A percentile compares a stretch with the other conserved stretches of the same genome.
These are phyloP conservation scores for Philonicus albiceps DNA, from an alignment of 2,888 invertebrate species.

Conservation along the genomic window DNA sequence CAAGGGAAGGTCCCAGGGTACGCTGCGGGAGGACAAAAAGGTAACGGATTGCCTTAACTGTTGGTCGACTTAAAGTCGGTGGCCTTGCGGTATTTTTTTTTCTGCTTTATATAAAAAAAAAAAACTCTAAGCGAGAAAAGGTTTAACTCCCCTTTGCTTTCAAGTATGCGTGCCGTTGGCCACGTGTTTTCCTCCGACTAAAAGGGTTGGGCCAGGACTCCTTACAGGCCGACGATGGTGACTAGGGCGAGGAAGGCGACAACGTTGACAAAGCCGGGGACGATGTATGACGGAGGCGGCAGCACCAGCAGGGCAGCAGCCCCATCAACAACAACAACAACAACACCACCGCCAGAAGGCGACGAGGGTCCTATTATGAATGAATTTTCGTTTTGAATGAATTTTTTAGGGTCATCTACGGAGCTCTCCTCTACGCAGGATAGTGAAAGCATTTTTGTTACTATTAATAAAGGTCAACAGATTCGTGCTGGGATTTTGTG, in stretches of 20 bases:
- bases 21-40: background rate
- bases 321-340: background rate
- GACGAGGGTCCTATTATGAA: constrained; percentile 17
- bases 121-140: constrained; percentile 2
- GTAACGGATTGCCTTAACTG: background rate
- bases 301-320: background rate
- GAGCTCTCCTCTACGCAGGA: constrained; percentile 11
- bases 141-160: constrained; percentile 21
- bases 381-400: constrained; percentile 42
- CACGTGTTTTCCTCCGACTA: constrained; percentile 38
- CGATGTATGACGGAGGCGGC: background rate
- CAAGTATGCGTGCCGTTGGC: constrained; percentile 42
- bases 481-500: constrained; percentile 1
- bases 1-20: background rate
- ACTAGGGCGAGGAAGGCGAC: background rate
- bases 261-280: background rate
- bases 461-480: constrained; percentile 41
- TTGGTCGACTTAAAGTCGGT: constrained; percentile 1
- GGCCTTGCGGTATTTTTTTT: constrained; percentile 31
- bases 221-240: background rate
- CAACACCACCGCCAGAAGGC: background rate
- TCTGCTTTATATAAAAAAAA: background rate
- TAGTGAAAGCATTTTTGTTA: constrained; percentile 39
- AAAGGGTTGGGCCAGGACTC: background rate
- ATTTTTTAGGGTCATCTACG: constrained; percentile 35